phyloP scores from a whole-genome alignment of 2,888 invertebrate species.

The Lithophane semibrunnea region DNA sequence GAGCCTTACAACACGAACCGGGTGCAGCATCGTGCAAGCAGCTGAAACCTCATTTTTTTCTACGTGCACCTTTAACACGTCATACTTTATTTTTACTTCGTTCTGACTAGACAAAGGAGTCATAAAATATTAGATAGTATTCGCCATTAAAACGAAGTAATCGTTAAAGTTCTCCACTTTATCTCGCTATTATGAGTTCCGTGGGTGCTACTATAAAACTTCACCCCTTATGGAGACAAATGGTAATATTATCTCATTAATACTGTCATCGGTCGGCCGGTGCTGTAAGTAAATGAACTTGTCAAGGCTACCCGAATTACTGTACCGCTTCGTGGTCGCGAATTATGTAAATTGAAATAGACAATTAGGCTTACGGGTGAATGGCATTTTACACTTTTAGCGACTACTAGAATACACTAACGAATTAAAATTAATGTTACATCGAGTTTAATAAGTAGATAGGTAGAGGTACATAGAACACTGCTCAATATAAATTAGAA shows the following conservation, averaged over 20 bases:
- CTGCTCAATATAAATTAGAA: background rate
- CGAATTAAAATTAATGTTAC: slow-evolving; percentile 40
- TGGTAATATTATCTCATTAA: slow-evolving; percentile 70
- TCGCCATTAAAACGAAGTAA: slow-evolving; percentile 57
- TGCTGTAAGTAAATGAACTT: slow-evolving; percentile 77
- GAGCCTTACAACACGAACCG: slow-evolving; percentile 7
- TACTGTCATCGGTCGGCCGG: slow-evolving; percentile 59
- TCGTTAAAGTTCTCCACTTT: slow-evolving; percentile 61
- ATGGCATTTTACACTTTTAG: slow-evolving; percentile 61
- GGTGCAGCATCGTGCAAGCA: slow-evolving; percentile 29
- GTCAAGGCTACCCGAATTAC: slow-evolving; percentile 78
- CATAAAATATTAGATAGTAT: slow-evolving; percentile 40
- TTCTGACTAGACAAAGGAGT: slow-evolving; percentile 28
- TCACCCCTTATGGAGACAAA: slow-evolving; percentile 62
- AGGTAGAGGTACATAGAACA: too few species aligned
- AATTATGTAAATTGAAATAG: slow-evolving; percentile 78
- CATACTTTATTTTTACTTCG: slow-evolving; percentile 21
- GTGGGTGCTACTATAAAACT: slow-evolving; percentile 60
- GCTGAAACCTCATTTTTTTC: slow-evolving; percentile 44
- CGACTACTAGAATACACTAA: slow-evolving; percentile 29
- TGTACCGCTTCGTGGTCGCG: slow-evolving; percentile 70
- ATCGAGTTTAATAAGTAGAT: background rate
- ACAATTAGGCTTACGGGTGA: slow-evolving; percentile 76
- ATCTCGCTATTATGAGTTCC: slow-evolving; percentile 37
- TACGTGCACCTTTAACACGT: slow-evolving; percentile 24